Conservation (phyloP, 2,797 vertebrate species). For the Prunella strophiata region DNA sequence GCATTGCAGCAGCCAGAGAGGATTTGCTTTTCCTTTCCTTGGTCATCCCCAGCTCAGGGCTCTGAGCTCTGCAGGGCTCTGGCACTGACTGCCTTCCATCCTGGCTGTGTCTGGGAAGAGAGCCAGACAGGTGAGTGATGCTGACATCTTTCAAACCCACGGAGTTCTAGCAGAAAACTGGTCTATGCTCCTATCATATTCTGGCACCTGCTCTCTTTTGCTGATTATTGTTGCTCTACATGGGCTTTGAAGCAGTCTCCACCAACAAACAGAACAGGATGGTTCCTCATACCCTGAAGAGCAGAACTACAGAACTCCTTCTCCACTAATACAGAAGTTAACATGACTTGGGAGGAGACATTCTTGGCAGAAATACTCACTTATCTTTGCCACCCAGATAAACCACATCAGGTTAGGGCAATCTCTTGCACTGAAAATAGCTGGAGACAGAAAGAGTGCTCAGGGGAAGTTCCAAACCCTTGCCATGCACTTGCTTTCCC, state of each 20-base stretch:
- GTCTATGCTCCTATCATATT: background rate
- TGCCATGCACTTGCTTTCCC: background rate
- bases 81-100: background rate
- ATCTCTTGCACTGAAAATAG: background rate
- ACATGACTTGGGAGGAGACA: background rate
- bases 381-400: background rate
- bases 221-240: background rate
- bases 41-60: fast-evolving
- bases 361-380: background rate
- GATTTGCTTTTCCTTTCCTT: background rate
- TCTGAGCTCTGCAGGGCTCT: background rate
- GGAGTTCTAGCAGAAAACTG: background rate
- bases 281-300: background rate
- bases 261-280: fast-evolving
- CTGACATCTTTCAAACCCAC: background rate
- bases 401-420: background rate
- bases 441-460: background rate
- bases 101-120: background rate
- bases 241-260: background rate
- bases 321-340: background rate
- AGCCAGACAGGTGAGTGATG: background rate
- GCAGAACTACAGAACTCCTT: background rate
- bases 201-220: background rate
- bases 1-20: fast-evolving
- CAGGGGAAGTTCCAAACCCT: background rate